These are phyloP conservation scores for Eulemur coronatus DNA, from an alignment of 2,797 vertebrate species.

Conservation along the genomic window DNA sequence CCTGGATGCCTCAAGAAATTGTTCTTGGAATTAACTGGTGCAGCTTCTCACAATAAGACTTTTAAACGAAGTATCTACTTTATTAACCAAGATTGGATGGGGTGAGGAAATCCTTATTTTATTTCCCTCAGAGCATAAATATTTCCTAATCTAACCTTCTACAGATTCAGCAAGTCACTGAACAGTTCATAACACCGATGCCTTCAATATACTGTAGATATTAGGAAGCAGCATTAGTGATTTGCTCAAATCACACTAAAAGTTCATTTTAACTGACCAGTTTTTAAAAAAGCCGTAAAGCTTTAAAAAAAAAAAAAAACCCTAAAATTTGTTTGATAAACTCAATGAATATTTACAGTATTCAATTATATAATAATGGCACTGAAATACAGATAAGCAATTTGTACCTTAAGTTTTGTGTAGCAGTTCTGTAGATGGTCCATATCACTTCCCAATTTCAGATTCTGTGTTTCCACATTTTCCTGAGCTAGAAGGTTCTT, in stretches of 20 bases:
- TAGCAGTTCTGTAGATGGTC: constrained; percentile 94
- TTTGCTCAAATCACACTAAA: background rate
- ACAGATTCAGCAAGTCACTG: background rate
- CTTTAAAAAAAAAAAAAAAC: background rate
- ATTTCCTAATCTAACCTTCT: constrained; percentile 32
- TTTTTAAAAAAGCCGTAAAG: background rate
- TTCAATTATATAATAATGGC: background rate
- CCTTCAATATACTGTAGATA: background rate
- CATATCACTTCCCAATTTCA: constrained; percentile 92
- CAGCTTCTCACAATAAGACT: background rate
- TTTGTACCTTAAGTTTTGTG: constrained; percentile 91
- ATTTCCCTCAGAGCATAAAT: background rate
- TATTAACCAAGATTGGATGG: background rate
- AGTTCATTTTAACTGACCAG: background rate
- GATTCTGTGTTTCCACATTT: constrained; percentile 91
- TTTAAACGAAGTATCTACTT: background rate
- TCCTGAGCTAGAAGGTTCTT: constrained; percentile 90
- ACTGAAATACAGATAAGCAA: background rate
- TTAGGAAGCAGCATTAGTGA: background rate
- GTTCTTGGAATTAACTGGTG: background rate
- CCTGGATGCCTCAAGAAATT: background rate
- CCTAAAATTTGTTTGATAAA: background rate
- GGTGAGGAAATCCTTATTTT: background rate
- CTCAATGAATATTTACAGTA: background rate
- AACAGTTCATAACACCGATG: background rate